Base-by-base conservation (phyloP, 2,888 invertebrate genomes). In the Mesorhabditis sp. region DNA sequence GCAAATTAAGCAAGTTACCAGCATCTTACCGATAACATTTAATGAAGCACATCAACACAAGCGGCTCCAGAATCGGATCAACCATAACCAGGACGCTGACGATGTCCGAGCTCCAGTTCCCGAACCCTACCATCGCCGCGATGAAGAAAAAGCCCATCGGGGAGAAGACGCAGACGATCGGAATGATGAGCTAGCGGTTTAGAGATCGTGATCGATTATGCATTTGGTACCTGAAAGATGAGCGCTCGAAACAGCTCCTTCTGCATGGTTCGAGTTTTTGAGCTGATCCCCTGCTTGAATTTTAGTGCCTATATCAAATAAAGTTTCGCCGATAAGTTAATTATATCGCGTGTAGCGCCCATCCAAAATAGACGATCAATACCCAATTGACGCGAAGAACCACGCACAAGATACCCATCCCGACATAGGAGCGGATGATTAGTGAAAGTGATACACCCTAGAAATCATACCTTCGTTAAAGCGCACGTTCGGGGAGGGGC, bases 181-280 rank as follows among this genome's bases (percentile, higher is more conserved):
- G 58, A n/a, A 50, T n/a, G n/a, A 50, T 10, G 7, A 50, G n/a
- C 58, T 50, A n/a, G n/a, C 28, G n/a, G n/a, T 50, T 50, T n/a
- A 13, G n/a, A 13, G 10, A n/a, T 10, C n/a, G 58, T 10, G n/a
- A 13, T n/a, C n/a, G 7, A 50, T 50, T 13, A n/a, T 1, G n/a
- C 7, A n/a, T 50, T 50, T 50, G n/a, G n/a, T 50, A 50, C 58
- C 58, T 50, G 58, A 50, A 50, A 50, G 58, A 50, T 50, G 10
- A 50, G n/a, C n/a, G 58, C 58, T 50, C n/a, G 7, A 50, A 50
- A 50, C 7, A 50, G 2, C 58, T 50, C 58, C n/a, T 50, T 50
- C 58, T 50, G 58, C 58, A 50, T 50, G n/a, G 7, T 50, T 50
- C 58, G 7, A 2, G 58, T 50, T n/a, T 50, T 50, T 50, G 58